phyloP scores from a whole-genome alignment of 2,797 vertebrate genomes.

The Australoheros facetus region DNA sequence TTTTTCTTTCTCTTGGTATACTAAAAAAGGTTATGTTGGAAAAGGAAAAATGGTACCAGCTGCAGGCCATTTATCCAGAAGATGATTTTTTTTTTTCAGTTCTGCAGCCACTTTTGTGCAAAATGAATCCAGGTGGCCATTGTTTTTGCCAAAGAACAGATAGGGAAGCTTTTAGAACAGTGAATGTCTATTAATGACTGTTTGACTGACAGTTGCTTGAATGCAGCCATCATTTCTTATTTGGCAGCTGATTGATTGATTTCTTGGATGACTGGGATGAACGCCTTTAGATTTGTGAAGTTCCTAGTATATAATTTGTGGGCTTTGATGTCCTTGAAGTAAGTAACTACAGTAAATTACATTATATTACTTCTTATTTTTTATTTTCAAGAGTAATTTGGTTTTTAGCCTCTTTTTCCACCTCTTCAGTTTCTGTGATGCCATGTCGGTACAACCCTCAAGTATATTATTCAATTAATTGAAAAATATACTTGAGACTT shows the following conservation, averaged over 20 bases:
- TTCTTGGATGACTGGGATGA: constrained; percentile 32
- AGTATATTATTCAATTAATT: neutral
- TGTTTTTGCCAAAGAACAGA: constrained; percentile 69
- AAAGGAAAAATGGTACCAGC: constrained; percentile 58
- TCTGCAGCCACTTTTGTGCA: constrained; percentile 54
- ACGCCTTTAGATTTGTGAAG: constrained; percentile 39
- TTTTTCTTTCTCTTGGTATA: constrained; percentile 10
- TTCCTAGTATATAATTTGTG: constrained; percentile 14
- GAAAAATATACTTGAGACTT: neutral
- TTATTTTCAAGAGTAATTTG: neutral
- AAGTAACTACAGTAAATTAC: neutral
- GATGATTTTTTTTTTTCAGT: constrained; percentile 55
- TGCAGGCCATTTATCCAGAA: constrained; percentile 57
- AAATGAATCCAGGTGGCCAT: constrained; percentile 68
- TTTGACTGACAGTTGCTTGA: constrained; percentile 63
- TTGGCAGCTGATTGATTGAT: constrained; percentile 49
- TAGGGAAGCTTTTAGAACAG: constrained; percentile 40
- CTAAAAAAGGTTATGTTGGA: constrained; percentile 39
- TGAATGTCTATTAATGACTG: constrained; percentile 48
- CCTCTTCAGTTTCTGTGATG: neutral
- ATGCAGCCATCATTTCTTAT: constrained; percentile 37
- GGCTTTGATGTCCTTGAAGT: neutral
- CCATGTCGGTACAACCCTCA: neutral
- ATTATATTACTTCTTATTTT: neutral
- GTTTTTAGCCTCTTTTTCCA: neutral